These are phyloP conservation scores for Gastrophryne carolinensis DNA, from an alignment of 2,797 vertebrate genomes.

Conservation along the genomic window DNA sequence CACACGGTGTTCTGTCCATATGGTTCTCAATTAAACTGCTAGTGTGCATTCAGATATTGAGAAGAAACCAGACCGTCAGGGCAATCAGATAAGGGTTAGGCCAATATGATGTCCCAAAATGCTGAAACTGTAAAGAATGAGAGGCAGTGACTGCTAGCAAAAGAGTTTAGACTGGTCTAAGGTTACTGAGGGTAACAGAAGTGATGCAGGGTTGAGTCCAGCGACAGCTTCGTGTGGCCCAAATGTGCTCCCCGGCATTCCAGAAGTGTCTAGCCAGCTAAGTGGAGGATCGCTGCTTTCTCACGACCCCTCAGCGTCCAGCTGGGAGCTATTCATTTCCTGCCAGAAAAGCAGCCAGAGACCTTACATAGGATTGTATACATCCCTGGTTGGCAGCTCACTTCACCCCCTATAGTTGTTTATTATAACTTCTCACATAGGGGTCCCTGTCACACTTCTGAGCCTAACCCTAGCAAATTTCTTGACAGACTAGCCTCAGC, in stretches of 20 bases:
- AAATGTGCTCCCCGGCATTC: slow-evolving; percentile 79
- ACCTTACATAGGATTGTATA: slow-evolving; percentile 6
- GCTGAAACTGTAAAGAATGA: too few relatives aligned
- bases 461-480: background rate
- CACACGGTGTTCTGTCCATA: too few relatives aligned
- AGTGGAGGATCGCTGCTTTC: slow-evolving; percentile 91
- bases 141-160: background rate
- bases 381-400: background rate
- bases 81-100: too few relatives aligned
- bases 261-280: slow-evolving; percentile 85
- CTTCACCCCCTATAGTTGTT: background rate
- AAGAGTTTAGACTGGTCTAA: background rate
- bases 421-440: background rate
- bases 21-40: too few relatives aligned
- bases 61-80: too few relatives aligned
- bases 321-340: slow-evolving; percentile 98
- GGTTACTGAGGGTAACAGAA: background rate
- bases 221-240: slow-evolving; percentile 84
- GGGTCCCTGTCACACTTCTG: background rate
- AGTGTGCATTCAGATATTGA: too few relatives aligned
- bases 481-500: background rate
- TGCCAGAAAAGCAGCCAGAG: slow-evolving; percentile 78
- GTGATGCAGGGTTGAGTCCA: background rate
- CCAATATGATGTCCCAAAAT: too few relatives aligned
- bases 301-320: slow-evolving; percentile 98